Evolutionary conservation across 1,140 invertebrate species (phyloP).

Genomic region (Neodiprion fabricii): DNA sequence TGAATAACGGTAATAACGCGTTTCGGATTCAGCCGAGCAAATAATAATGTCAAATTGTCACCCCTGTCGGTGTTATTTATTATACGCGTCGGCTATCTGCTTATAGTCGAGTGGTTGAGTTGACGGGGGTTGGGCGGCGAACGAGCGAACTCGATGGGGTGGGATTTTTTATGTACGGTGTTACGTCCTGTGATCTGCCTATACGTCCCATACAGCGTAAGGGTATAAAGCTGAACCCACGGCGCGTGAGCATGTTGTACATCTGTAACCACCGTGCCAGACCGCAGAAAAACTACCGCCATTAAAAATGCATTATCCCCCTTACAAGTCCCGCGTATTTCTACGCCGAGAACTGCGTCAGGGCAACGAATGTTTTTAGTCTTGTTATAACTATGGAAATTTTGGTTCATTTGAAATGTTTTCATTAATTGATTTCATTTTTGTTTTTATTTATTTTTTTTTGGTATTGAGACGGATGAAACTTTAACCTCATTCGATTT

Average conservation of each 20-base stretch:
- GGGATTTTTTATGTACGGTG: too few species aligned
- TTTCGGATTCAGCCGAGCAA: slow-evolving; percentile 4
- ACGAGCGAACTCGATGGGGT: too few species aligned
- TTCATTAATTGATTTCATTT: too few species aligned
- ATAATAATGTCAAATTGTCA: slow-evolving; percentile 8
- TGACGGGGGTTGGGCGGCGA: too few species aligned
- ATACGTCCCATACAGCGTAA: too few species aligned
- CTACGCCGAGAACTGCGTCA: background rate
- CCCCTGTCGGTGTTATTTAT: slow-evolving; percentile 1
- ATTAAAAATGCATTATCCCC: slow-evolving; percentile 6
- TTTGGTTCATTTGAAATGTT: too few species aligned
- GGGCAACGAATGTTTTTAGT: background rate
- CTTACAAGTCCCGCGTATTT: background rate
- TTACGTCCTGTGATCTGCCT: too few species aligned
- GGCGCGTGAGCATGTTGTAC: slow-evolving; percentile 2
- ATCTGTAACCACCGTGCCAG: background rate
- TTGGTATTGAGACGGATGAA: too few species aligned
- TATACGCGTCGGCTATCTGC: background rate
- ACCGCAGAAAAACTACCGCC: background rate
- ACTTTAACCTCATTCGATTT: too few species aligned
- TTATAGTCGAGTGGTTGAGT: too few species aligned
- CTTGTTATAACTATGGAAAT: background rate
- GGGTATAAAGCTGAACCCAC: too few species aligned
- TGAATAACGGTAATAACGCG: background rate
- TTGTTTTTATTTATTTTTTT: too few species aligned